Conservation (phyloP, 1,140 invertebrate species). For the Listronotus oregonensis region DNA sequence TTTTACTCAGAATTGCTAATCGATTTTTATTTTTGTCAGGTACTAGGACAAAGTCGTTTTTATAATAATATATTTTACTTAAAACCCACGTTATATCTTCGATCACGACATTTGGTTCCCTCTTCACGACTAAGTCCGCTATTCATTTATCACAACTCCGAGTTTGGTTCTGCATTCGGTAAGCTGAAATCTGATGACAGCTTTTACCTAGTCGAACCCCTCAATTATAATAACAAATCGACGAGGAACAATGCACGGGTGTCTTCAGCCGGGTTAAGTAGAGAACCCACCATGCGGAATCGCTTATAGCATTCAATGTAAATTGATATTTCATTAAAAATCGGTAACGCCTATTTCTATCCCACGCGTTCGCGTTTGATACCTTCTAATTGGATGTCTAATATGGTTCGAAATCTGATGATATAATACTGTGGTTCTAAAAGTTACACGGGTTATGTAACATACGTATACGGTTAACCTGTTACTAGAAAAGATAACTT, state of each 20-base stretch:
- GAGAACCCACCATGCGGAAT: constrained; percentile 33
- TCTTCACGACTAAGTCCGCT: too few species aligned
- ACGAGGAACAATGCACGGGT: constrained; percentile 30
- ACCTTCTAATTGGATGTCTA: constrained; percentile 27
- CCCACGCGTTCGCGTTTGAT: constrained; percentile 23
- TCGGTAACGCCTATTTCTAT: constrained; percentile 22
- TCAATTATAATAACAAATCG: constrained; percentile 37
- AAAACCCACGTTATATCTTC: too few species aligned
- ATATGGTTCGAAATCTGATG: neutral
- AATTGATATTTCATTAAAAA: constrained; percentile 32
- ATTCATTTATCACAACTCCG: too few species aligned
- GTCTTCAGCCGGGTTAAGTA: constrained; percentile 28
- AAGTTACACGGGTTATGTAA: too few species aligned
- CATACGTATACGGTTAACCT: too few species aligned
- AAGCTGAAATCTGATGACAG: constrained; percentile 25
- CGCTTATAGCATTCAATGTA: constrained; percentile 33
- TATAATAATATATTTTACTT: too few species aligned
- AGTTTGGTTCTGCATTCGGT: constrained; percentile 8
- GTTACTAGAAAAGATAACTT: too few species aligned
- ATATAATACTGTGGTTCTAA: too few species aligned
- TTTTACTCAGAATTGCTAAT: too few species aligned
- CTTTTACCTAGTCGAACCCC: constrained; percentile 25
- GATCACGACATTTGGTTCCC: too few species aligned
- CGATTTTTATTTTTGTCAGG: too few species aligned
- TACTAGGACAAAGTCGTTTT: too few species aligned